Percentiles rank a stretch among this genome's conserved stretches.
Evolutionary conservation across 2,113 vertebrate species (phyloP).

Genomic region (Dasyurus viverrinus): DNA sequence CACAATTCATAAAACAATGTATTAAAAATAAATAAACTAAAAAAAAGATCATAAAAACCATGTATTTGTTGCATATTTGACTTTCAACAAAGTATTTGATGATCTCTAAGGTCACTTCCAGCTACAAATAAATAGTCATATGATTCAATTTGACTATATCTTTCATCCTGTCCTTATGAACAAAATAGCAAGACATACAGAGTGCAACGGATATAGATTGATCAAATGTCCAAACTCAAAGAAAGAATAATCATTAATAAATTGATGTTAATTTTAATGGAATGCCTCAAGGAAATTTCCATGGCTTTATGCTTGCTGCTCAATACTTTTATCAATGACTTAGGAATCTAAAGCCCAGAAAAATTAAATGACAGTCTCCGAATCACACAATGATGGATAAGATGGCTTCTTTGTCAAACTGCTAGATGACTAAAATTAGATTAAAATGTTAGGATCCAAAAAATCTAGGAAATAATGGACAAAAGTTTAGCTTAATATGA

Average conservation of each 20-base stretch:
- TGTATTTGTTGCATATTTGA: not conserved
- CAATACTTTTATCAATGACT: not conserved
- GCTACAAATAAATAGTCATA: not conserved
- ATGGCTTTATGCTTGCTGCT: not conserved
- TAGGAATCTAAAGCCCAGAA: too few relatives aligned
- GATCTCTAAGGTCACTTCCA: not conserved
- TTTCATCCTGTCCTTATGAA: not conserved
- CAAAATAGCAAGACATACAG: not conserved
- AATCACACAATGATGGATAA: not conserved
- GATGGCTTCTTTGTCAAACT: not conserved
- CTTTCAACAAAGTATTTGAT: not conserved
- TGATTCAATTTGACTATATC: not conserved
- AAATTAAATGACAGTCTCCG: too few relatives aligned
- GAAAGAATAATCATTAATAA: not conserved
- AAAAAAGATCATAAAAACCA: too few relatives aligned
- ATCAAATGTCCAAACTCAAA: not conserved
- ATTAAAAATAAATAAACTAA: too few relatives aligned
- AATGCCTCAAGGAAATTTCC: not conserved
- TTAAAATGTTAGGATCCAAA: not conserved
- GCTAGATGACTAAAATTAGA: not conserved
- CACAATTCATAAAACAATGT: too few relatives aligned
- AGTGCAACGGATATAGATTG: not conserved
- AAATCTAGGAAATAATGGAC: not conserved
- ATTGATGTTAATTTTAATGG: not conserved
- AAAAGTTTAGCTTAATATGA: not conserved